A percentile compares a stretch with the other conserved stretches of the same genome.
Conservation (phyloP, 2,113 vertebrate genomes). For the Etheostoma spectabile region DNA sequence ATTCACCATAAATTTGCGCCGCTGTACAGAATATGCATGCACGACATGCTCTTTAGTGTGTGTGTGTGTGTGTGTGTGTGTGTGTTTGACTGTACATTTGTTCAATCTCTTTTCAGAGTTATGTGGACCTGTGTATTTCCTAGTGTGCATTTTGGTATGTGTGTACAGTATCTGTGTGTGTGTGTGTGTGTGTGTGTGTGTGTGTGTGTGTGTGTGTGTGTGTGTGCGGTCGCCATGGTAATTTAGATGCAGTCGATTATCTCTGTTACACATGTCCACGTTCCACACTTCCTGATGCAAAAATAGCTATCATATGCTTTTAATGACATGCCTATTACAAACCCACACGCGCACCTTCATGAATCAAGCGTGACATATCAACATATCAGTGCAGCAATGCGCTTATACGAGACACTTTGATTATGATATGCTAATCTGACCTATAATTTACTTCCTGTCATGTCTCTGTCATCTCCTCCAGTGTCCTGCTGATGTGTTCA, state of each 20-base stretch:
- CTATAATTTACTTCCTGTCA: slow-evolving; percentile 69
- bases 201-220: background rate
- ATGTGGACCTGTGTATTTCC: background rate
- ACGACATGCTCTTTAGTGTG: background rate
- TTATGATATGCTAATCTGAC: slow-evolving; percentile 79
- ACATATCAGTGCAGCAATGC: slow-evolving; percentile 39
- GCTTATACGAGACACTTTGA: slow-evolving; percentile 55
- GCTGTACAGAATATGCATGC: background rate
- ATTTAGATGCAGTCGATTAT: slow-evolving; percentile 55
- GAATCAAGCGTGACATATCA: slow-evolving; percentile 64
- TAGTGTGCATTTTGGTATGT: background rate
- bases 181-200: background rate
- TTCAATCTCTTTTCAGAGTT: background rate
- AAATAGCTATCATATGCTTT: slow-evolving; percentile 36
- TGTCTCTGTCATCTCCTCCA: slow-evolving; percentile 33
- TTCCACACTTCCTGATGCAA: slow-evolving; percentile 33
- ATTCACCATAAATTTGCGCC: background rate
- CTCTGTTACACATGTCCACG: slow-evolving; percentile 45
- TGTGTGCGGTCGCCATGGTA: background rate
- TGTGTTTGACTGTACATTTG: background rate
- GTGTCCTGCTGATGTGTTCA: slow-evolving; percentile 12
- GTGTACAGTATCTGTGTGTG: background rate
- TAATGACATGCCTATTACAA: slow-evolving; percentile 55
- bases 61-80: background rate
- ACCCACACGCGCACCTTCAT: slow-evolving; percentile 20